These are phyloP conservation scores for Poicephalus gulielmi DNA, from an alignment of 2,113 vertebrate species.

Conservation along the genomic window DNA sequence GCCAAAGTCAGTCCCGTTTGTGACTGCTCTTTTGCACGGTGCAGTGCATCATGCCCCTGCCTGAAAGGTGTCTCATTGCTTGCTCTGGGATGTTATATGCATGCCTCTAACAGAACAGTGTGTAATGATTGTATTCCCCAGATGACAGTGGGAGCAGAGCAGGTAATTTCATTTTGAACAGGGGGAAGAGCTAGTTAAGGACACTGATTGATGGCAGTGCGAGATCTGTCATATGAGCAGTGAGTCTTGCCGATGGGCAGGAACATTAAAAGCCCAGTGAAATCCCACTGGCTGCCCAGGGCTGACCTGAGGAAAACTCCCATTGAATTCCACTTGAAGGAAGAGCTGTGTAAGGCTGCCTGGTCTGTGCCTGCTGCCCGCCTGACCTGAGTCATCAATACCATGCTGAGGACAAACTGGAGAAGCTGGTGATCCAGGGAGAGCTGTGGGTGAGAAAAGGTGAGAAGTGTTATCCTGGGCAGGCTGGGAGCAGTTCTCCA, in stretches of 20 bases:
- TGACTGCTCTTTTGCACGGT: rapidly evolving
- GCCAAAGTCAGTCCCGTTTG: background rate
- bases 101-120: rapidly evolving
- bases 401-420: background rate
- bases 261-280: background rate
- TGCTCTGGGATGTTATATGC: background rate
- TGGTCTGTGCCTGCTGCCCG: rapidly evolving
- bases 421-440: background rate
- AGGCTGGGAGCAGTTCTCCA: background rate
- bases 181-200: background rate
- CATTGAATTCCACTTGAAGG: background rate
- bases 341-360: background rate
- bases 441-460: background rate
- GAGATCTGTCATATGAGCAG: background rate
- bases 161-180: background rate
- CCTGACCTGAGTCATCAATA: background rate
- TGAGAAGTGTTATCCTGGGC: rapidly evolving
- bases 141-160: background rate
- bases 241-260: background rate
- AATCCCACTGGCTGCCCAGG: background rate
- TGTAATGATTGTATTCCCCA: background rate
- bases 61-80: rapidly evolving
- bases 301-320: background rate
- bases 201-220: background rate
- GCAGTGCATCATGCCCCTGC: rapidly evolving